phyloP scores from a whole-genome alignment of 2,797 vertebrate genomes.

The Melanotaenia nigrans region DNA sequence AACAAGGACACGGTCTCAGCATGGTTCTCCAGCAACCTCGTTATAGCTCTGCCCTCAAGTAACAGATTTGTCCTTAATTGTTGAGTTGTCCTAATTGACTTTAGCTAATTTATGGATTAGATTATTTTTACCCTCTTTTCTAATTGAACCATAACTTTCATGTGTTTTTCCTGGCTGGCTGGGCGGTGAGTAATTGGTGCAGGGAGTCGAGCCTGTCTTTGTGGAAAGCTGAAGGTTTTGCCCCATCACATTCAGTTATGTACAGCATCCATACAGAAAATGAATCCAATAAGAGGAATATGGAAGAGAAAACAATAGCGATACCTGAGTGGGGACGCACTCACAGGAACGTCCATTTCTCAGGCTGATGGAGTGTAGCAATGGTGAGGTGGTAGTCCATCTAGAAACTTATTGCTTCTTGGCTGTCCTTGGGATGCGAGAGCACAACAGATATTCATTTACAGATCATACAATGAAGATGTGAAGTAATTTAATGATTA shows the following conservation, averaged over 20 bases:
- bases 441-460: conserved; percentile 9
- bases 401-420: conserved; percentile 17
- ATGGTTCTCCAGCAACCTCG: conserved; percentile 64
- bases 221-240: conserved; percentile 38
- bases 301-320: conserved; percentile 29
- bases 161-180: conserved; percentile 59
- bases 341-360: conserved; percentile 46
- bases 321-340: conserved; percentile 39
- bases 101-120: conserved; percentile 82
- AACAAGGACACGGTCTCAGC: conserved; percentile 73
- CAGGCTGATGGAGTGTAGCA: conserved; percentile 50
- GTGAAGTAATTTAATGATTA: neutral
- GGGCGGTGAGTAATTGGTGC: conserved; percentile 62
- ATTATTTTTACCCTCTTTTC: conserved; percentile 77
- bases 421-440: neutral
- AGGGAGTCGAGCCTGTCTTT: conserved; percentile 40
- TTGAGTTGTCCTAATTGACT: conserved; percentile 82
- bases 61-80: conserved; percentile 80
- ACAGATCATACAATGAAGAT: neutral
- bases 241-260: conserved; percentile 47
- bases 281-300: conserved; percentile 33
- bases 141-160: conserved; percentile 81
- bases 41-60: conserved; percentile 76
- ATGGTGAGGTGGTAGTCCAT: conserved; percentile 37
- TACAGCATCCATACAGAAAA: conserved; percentile 43